These are phyloP conservation scores for Coendou prehensilis DNA, from an alignment of 2,797 vertebrate species.

Conservation along the genomic window DNA sequence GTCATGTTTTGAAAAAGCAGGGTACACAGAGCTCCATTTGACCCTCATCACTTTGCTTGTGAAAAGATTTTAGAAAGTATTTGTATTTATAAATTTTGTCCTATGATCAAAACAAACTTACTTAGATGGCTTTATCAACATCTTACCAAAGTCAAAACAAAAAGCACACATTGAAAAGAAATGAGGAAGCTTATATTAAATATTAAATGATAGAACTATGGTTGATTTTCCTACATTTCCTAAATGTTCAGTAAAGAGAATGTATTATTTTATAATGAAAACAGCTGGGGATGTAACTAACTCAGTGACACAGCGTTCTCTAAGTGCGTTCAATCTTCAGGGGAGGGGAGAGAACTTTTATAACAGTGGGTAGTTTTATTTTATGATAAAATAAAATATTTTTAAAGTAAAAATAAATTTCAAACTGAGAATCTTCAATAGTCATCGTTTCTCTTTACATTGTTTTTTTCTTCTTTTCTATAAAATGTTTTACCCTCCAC, in stretches of 20 bases:
- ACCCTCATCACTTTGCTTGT: neutral
- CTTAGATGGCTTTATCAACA: constrained; percentile 43
- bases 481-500: neutral
- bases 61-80: constrained; percentile 26
- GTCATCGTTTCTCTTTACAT: constrained; percentile 9
- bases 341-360: neutral
- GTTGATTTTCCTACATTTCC: constrained; percentile 9
- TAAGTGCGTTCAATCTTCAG: neutral
- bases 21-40: neutral
- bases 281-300: neutral
- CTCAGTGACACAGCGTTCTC: neutral
- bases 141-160: constrained; percentile 65
- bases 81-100: constrained; percentile 53
- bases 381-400: constrained; percentile 37
- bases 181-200: neutral
- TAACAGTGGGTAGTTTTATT: neutral
- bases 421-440: neutral
- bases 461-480: constrained; percentile 11
- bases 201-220: neutral
- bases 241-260: constrained; percentile 2
- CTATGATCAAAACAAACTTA: constrained; percentile 52
- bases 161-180: neutral
- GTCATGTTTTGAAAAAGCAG: constrained; percentile 9
- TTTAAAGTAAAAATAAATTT: constrained; percentile 58
- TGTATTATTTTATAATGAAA: constrained; percentile 50